Evolutionary conservation across 2,797 vertebrate species (phyloP).

Genomic region (Schizopygopsis malacanthus): DNA sequence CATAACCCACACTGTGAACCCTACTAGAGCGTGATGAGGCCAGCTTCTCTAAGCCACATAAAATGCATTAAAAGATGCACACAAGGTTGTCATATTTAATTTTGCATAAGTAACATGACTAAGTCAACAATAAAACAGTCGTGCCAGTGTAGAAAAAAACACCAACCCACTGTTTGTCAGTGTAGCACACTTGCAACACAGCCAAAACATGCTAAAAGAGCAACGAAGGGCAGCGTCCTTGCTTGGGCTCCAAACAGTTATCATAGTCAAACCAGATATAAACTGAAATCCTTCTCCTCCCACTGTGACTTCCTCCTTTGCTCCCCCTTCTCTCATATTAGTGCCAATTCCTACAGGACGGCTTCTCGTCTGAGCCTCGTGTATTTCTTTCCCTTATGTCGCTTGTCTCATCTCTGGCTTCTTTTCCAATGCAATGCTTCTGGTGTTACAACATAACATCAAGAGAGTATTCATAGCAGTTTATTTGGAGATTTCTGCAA

Average conservation of each 20-base stretch:
- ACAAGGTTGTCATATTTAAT: not conserved
- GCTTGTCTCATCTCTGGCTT: conserved; percentile 5
- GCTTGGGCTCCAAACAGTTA: conserved; percentile 5
- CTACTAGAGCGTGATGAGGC: not conserved
- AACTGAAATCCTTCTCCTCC: conserved; percentile 16
- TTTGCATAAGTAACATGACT: not conserved
- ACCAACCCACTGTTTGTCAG: not conserved
- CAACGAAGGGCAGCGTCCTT: not conserved
- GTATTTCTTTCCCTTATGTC: not conserved
- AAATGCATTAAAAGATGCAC: not conserved
- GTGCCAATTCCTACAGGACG: conserved; percentile 5
- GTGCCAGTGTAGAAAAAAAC: not conserved
- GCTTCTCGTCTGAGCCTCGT: not conserved
- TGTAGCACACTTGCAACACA: not conserved
- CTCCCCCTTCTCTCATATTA: conserved; percentile 10
- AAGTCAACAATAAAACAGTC: not conserved
- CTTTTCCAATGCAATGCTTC: conserved; percentile 1
- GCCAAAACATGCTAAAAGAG: conserved; percentile 30
- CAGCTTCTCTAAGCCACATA: not conserved
- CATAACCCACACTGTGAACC: not conserved
- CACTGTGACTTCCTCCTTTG: conserved; percentile 32
- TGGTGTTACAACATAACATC: conserved; percentile 1
- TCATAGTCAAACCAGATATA: conserved; percentile 30
- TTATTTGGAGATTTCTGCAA: not conserved
- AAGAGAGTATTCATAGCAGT: not conserved